Evolutionary conservation across 2,888 invertebrate genomes (phyloP).

Genomic region (Crioceris asparagi): DNA sequence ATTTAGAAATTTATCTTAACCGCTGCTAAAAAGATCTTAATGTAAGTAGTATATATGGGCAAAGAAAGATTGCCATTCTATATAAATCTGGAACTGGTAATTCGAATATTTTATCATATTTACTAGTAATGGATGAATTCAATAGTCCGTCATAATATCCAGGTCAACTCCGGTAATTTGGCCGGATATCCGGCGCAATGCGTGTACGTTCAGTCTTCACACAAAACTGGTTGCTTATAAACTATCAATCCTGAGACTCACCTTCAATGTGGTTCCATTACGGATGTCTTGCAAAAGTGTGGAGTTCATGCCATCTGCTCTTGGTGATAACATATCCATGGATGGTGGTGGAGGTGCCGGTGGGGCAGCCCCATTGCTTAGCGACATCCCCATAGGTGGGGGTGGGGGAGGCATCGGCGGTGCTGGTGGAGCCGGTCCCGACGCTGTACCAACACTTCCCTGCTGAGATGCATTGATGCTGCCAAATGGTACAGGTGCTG

Average conservation of each 20-base stretch:
- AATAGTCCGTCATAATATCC: background rate
- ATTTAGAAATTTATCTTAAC: no score
- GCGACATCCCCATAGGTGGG: conserved; percentile 23
- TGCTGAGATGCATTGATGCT: background rate
- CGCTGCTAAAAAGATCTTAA: no score
- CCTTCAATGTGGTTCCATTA: conserved; percentile 65
- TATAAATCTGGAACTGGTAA: no score
- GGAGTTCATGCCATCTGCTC: conserved; percentile 42
- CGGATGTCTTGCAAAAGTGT: conserved; percentile 81
- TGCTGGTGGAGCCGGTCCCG: conserved; percentile 17
- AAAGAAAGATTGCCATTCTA: no score
- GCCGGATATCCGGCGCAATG: background rate
- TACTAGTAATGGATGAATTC: no score
- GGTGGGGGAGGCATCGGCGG: conserved; percentile 19
- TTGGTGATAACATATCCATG: conserved; percentile 18
- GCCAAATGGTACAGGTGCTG: conserved; percentile 4
- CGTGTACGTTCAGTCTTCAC: background rate
- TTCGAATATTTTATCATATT: no score
- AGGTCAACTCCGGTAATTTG: background rate
- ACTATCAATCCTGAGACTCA: conserved; percentile 26
- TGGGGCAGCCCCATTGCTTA: conserved; percentile 11
- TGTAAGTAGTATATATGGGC: no score
- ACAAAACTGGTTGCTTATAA: background rate
- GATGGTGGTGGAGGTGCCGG: conserved; percentile 23
- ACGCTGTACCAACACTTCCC: conserved; percentile 2